Evolutionary conservation across 2,113 vertebrate genomes (phyloP).

Genomic region (Halcyon malimbica): DNA sequence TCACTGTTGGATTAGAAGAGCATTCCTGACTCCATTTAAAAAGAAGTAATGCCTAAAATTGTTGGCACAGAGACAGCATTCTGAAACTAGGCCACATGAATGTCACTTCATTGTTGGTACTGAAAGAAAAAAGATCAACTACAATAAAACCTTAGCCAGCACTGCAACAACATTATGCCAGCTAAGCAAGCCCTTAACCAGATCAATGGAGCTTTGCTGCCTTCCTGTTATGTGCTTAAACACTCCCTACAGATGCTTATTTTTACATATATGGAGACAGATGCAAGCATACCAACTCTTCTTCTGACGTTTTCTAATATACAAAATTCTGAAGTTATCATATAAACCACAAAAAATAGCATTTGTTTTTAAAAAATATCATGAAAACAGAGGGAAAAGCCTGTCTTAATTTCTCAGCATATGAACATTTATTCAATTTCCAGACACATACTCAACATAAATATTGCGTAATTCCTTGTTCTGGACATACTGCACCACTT

Average conservation of each 20-base stretch:
- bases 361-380: background rate
- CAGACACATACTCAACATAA: background rate
- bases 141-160: conserved; percentile 76
- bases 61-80: conserved; percentile 71
- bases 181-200: conserved; percentile 69
- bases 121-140: conserved; percentile 79
- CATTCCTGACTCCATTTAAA: conserved; percentile 69
- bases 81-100: conserved; percentile 81
- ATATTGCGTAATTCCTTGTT: background rate
- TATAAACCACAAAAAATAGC: background rate
- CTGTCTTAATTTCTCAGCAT: background rate
- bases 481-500: background rate
- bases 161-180: conserved; percentile 68
- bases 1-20: conserved; percentile 70
- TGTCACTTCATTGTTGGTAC: conserved; percentile 82
- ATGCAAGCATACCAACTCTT: background rate
- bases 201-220: conserved; percentile 18
- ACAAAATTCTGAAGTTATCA: background rate
- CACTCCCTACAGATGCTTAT: background rate
- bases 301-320: background rate
- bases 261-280: background rate
- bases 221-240: background rate
- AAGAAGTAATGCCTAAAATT: conserved; percentile 74
- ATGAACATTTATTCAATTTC: background rate
- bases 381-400: background rate